Base-by-base conservation (phyloP, 1,140 invertebrate genomes). In the Nixonia krombeini region DNA sequence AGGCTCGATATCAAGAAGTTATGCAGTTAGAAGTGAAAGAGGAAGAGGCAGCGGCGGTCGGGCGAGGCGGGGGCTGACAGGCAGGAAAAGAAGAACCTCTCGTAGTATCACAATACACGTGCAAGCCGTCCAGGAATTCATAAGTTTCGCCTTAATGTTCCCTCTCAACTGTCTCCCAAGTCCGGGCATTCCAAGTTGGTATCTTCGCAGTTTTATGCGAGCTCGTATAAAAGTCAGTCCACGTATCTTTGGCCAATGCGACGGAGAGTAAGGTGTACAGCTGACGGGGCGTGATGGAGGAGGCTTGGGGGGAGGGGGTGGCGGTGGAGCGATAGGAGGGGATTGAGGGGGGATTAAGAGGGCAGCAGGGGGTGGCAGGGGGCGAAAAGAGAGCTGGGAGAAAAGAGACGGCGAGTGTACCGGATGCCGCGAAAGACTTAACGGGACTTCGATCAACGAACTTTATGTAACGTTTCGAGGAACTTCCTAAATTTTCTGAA, bases 371-470 rank as follows among this genome's bases (percentile, higher is more conserved):
- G n/a, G n/a, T n/a, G n/a, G n/a, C n/a, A n/a, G n/a, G n/a, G n/a
- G n/a, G n/a, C n/a, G n/a, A n/a, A n/a, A n/a, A n/a, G n/a, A n/a
- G n/a, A n/a, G n/a, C n/a, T n/a, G n/a, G 40, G 23, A 51, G 50
- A n/a, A n/a, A n/a, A 62, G 50, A 47, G 41, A 46, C 42, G 57
- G 40, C 49, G 42, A 31, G 49, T 53, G 49, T 53, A 53, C 49
- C 49, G 57, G 49, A 61, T 61, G 49, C 53, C 16, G 42, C 21
- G 37, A 46, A 25, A 66, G 49, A 58, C 53, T 57, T 66, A 58
- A 66, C 53, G 62, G 42, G 62, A 58, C 62, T 66, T 66, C 49
- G 63, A 66, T 66, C 63, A 59, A 42, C 31, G 44, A 66, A 66
- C 49, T 66, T 59, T 59, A 51, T 55, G 51, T 56, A 55, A 55